Percentiles rank a stretch among this genome's conserved stretches.
Evolutionary conservation across 2,888 invertebrate species (phyloP).

Genomic region (Cremastobaeus sp.): DNA sequence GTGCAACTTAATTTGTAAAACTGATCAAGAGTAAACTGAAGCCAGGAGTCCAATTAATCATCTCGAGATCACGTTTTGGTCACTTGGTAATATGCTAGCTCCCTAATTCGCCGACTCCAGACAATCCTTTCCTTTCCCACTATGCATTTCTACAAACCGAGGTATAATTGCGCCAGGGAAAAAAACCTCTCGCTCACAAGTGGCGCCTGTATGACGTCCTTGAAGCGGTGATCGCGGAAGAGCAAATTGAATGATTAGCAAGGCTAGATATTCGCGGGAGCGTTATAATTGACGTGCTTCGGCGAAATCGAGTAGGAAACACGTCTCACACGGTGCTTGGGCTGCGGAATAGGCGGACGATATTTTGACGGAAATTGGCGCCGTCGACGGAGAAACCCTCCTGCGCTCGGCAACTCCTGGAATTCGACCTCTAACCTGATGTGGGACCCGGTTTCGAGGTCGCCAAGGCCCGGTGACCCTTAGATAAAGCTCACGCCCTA

Average conservation of each 20-base stretch:
- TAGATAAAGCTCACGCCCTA: conserved; percentile 78
- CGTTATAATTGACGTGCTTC: conserved; percentile 60
- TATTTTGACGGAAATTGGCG: conserved; percentile 58
- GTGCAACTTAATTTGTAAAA: conserved; percentile 24
- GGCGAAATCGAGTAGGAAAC: conserved; percentile 51
- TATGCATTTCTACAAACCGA: conserved; percentile 26
- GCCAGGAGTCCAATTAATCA: conserved; percentile 36
- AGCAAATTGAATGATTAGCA: conserved; percentile 62
- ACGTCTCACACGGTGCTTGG: conserved; percentile 1
- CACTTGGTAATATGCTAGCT: conserved; percentile 7
- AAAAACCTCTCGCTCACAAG: conserved; percentile 39
- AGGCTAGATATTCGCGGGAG: conserved; percentile 56
- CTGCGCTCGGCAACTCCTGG: conserved; percentile 69
- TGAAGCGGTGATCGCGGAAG: conserved; percentile 56
- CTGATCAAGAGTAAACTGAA: conserved; percentile 5
- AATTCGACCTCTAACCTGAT: conserved; percentile 69
- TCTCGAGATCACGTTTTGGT: conserved; percentile 21
- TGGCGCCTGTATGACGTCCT: conserved; percentile 58
- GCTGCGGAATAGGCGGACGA: conserved; percentile 41
- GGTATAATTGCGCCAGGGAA: conserved; percentile 39
- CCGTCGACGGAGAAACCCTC: conserved; percentile 48
- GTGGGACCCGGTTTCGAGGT: conserved; percentile 69
- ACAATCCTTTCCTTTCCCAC: conserved; percentile 30
- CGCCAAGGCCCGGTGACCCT: conserved; percentile 75
- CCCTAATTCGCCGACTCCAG: conserved; percentile 20